phyloP scores from a whole-genome alignment of 2,888 invertebrate species.

The Biston betularia region DNA sequence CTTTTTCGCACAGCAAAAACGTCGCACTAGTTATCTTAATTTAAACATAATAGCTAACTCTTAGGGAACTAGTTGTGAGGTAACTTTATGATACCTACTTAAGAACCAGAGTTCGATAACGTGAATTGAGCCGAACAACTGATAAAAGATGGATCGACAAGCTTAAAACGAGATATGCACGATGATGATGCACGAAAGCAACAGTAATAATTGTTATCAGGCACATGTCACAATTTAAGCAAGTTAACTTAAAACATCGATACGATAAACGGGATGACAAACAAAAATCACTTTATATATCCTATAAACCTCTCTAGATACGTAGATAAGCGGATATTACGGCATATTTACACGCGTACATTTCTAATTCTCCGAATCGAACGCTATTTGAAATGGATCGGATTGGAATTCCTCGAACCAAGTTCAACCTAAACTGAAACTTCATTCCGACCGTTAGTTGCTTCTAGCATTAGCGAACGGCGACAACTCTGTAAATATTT shows the following conservation, averaged over 20 bases:
- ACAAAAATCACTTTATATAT: slow-evolving; percentile 38
- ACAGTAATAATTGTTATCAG: neutral
- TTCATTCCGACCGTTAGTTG: slow-evolving; percentile 49
- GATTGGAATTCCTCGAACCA: slow-evolving; percentile 50
- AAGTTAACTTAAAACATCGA: neutral
- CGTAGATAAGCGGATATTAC: slow-evolving; percentile 42
- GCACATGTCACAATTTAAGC: neutral
- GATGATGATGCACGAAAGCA: neutral
- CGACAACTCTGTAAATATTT: slow-evolving; percentile 71
- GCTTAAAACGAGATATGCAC: neutral
- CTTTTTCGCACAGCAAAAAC: no score
- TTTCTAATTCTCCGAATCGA: slow-evolving; percentile 45
- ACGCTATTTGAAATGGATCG: slow-evolving; percentile 44
- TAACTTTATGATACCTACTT: neutral
- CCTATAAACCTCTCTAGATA: slow-evolving; percentile 25
- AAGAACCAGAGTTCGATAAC: no score
- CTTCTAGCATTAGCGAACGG: slow-evolving; percentile 62
- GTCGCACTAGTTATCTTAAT: no score
- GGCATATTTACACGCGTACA: slow-evolving; percentile 39
- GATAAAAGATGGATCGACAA: neutral
- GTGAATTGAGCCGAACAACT: neutral
- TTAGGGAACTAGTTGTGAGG: no score
- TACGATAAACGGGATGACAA: slow-evolving; percentile 19
- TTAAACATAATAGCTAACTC: no score
- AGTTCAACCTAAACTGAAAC: slow-evolving; percentile 58